phyloP scores from a whole-genome alignment of 2,113 vertebrate genomes.

The Eolophus roseicapilla region DNA sequence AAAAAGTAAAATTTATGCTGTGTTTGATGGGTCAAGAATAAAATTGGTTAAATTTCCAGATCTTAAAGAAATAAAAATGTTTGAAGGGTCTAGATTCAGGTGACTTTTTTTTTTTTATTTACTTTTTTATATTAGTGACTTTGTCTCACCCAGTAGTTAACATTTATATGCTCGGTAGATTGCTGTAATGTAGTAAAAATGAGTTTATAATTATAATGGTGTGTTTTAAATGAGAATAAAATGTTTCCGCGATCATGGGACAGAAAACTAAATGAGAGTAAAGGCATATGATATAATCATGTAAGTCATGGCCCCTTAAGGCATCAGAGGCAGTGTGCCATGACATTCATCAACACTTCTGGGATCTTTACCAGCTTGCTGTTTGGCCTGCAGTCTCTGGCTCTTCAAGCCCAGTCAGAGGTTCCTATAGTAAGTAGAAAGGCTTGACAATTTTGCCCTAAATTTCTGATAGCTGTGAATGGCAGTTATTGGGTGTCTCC shows the following conservation, averaged over 20 bases:
- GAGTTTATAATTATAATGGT: not conserved
- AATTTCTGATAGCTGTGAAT: not conserved
- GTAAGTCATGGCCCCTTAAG: not conserved
- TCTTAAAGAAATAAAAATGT: not conserved
- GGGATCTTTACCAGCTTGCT: not conserved
- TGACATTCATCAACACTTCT: not conserved
- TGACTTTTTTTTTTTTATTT: not conserved
- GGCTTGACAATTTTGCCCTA: not conserved
- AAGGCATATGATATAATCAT: not conserved
- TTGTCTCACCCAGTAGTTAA: not conserved
- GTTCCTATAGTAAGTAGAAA: not conserved
- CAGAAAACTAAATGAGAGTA: not conserved
- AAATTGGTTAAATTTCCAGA: not conserved
- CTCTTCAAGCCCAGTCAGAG: not conserved
- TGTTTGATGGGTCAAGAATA: not conserved
- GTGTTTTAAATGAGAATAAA: slow-evolving; percentile 1
- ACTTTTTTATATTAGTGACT: not conserved
- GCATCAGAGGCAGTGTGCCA: not conserved
- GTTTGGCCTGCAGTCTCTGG: not conserved
- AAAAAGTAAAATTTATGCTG: not conserved
- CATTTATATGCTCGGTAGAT: not conserved
- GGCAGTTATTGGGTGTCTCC: not conserved
- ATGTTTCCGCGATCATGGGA: not conserved
- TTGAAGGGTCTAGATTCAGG: not conserved
- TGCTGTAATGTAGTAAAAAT: not conserved